These are phyloP conservation scores for Melieria picta DNA, from an alignment of 2,888 invertebrate genomes.

Conservation along the genomic window DNA sequence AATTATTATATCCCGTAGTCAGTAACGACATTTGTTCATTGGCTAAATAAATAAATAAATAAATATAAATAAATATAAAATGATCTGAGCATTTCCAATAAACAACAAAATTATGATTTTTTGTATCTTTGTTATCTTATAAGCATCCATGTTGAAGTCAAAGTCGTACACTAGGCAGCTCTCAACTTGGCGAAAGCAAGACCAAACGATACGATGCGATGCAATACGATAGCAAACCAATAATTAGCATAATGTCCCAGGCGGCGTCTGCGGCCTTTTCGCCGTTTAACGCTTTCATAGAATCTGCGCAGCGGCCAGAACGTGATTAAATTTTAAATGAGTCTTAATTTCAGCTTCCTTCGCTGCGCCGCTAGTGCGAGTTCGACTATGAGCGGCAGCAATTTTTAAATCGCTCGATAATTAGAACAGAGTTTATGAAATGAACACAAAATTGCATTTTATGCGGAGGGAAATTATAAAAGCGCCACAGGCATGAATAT, in stretches of 20 bases:
- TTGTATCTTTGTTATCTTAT: no score
- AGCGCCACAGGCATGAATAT: slow-evolving; percentile 51
- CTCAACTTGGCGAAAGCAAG: no score
- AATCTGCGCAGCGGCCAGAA: neutral
- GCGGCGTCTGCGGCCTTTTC: neutral
- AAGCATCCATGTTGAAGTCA: no score
- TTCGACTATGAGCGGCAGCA: neutral
- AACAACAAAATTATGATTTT: no score
- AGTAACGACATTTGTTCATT: no score
- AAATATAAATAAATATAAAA: no score
- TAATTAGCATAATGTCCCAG: slow-evolving; percentile 30
- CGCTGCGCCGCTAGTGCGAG: neutral
- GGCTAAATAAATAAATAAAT: no score
- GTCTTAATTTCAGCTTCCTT: slow-evolving; percentile 19
- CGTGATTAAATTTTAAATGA: slow-evolving; percentile 31
- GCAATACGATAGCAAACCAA: slow-evolving; percentile 1
- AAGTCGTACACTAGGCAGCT: no score
- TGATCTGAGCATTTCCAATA: no score
- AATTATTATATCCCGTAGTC: no score
- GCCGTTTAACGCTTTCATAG: neutral
- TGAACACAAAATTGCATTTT: slow-evolving; percentile 49
- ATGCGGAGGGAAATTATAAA: slow-evolving; percentile 38
- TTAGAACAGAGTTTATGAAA: slow-evolving; percentile 43
- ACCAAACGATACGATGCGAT: no score
- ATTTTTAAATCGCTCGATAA: slow-evolving; percentile 35